These are phyloP conservation scores for Neoseiulus cucumeris DNA, from an alignment of 1,140 invertebrate species.

Conservation along the genomic window DNA sequence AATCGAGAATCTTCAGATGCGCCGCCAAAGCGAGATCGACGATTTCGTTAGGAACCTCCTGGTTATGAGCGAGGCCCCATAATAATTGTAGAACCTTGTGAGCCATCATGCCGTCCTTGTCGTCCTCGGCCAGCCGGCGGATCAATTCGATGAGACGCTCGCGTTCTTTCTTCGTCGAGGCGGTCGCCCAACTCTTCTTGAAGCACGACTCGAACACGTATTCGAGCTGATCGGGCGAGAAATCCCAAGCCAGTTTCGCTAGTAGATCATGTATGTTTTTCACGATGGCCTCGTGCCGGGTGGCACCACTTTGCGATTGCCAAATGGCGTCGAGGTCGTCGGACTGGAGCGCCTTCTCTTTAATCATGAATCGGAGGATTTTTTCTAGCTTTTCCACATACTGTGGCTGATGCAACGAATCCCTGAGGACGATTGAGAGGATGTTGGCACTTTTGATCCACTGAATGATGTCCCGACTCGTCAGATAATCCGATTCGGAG, in stretches of 20 bases:
- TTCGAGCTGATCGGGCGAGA: constrained; percentile 86
- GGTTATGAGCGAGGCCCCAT: constrained; percentile 89
- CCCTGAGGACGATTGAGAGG: constrained; percentile 76
- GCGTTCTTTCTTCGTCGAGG: constrained; percentile 70
- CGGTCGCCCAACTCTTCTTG: constrained; percentile 80
- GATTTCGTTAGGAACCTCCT: constrained; percentile 88
- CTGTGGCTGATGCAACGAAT: constrained; percentile 84
- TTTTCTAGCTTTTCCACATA: constrained; percentile 96
- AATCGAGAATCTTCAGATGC: constrained; percentile 93
- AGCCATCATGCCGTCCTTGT: constrained; percentile 96
- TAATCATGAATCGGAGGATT: constrained; percentile 87
- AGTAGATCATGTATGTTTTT: constrained; percentile 92
- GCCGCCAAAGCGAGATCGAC: constrained; percentile 88
- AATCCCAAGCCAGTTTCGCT: constrained; percentile 93
- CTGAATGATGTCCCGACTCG: constrained; percentile 28
- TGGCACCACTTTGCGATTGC: constrained; percentile 64
- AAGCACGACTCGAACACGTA: constrained; percentile 80
- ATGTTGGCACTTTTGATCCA: constrained; percentile 95
- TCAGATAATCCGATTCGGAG: constrained; percentile 11
- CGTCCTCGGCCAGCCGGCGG: constrained; percentile 79
- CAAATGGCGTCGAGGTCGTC: constrained; percentile 84
- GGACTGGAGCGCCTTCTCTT: constrained; percentile 71
- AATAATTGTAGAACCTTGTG: constrained; percentile 85
- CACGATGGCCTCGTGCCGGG: constrained; percentile 79
- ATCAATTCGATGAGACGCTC: constrained; percentile 90